Percentiles rank a stretch among this genome's conserved stretches.
Conservation (phyloP, 2,888 invertebrate genomes). For the Rhorus exstirpatorius region DNA sequence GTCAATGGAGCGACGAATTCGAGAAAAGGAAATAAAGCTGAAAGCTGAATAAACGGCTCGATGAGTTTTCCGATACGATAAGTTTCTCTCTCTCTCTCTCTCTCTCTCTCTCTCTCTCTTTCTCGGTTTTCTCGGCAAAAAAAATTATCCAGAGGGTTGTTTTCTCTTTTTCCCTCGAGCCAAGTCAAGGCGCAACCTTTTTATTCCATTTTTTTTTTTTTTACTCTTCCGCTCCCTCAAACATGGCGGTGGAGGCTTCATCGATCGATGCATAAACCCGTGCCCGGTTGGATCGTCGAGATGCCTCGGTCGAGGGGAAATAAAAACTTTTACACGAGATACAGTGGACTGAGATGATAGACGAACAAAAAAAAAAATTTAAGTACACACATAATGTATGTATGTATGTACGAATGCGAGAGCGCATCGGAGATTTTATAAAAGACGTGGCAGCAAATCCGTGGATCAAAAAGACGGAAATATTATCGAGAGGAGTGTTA, state of each 20-base stretch:
- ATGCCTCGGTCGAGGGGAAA: conserved; percentile 34
- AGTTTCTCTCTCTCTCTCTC: conserved; percentile 75
- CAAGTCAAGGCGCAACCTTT: conserved; percentile 25
- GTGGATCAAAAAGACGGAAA: no score
- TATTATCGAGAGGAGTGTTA: no score
- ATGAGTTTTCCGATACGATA: conserved; percentile 83
- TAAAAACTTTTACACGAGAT: conserved; percentile 43
- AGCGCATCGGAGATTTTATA: no score
- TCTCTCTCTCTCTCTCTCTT: conserved; percentile 41
- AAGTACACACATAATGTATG: no score
- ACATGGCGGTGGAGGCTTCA: conserved; percentile 49
- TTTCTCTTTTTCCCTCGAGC: conserved; percentile 2
- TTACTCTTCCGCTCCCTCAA: conserved; percentile 36
- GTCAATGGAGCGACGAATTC: conserved; percentile 81
- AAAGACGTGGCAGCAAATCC: no score
- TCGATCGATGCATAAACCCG: conserved; percentile 35
- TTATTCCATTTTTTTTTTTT: conserved; percentile 4
- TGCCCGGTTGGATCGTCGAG: conserved; percentile 23
- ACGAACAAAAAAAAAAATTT: conserved; percentile 20
- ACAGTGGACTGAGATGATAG: conserved; percentile 9
- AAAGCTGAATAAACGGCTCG: conserved; percentile 82
- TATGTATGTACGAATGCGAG: no score
- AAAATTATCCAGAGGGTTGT: conserved; percentile 1
- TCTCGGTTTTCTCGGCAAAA: conserved; percentile 10
- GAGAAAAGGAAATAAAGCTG: conserved; percentile 81